Base-by-base conservation (phyloP, 2,888 invertebrate species). In the Amaurobius ferox region DNA sequence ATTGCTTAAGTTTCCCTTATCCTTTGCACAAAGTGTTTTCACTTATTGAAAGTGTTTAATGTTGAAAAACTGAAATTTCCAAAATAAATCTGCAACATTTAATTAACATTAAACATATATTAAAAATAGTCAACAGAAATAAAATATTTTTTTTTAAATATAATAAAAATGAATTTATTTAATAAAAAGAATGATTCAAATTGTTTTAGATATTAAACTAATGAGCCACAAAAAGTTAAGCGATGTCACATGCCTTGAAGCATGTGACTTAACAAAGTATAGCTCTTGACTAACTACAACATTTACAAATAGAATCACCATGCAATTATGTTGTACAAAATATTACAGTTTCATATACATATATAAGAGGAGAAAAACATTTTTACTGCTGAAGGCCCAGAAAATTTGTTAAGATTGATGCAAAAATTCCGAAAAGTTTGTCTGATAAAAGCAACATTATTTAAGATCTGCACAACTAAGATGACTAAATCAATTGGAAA, bases 301-400 rank as follows among this genome's bases (percentile, higher is more conserved):
- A 86, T 79, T 78, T 86, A 86, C 86, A 86, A 74, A 86, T 78
- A 73, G 79, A 86, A 86, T 86, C 68, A 85, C 70, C 71, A 85
- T 85, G 83, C 77, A 85, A 67, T 72, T 78, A 78, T 83, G 72
- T 78, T 78, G 78, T 79, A 86, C 73, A 86, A 86, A 86, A 72
- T 72, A 72, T 72, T 72, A 72, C 55, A 72, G 72, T 55, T 86
- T 86, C 79, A 86, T 86, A 85, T 85, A 85, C 77, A 85, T 85
- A 74, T 74, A 77, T 44, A 85, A 72, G 77, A 85, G 66, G 77
- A 77, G 73, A 77, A 72, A 72, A 44, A 30, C 55, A 55, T 55
- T 72, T 77, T 83, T 72, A 30, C 55, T 68, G 68, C 40, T 71
- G 55, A 72, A 70, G 71, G 70, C 64, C 71, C 71, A 77, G 66